phyloP scores from a whole-genome alignment of 2,888 invertebrate genomes.

The Polydesmus complanatus region DNA sequence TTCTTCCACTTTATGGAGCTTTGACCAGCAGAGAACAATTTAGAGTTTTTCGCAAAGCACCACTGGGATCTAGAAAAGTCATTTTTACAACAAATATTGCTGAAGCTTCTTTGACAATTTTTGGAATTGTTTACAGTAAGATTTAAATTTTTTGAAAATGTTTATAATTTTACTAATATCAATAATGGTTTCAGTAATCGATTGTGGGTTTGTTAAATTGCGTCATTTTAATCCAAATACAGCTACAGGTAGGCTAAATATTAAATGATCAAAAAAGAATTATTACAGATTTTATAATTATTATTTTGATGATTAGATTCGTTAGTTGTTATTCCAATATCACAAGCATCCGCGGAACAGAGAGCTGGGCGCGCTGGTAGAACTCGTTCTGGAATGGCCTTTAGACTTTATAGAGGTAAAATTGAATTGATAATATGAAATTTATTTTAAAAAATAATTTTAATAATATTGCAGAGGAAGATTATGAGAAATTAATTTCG shows the following conservation, averaged over 20 bases:
- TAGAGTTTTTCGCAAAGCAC: conserved; percentile 59
- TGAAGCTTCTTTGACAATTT: conserved; percentile 90
- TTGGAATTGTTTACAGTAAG: conserved; percentile 74
- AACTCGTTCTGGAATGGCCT: conserved; percentile 67
- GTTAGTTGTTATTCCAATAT: conserved; percentile 65
- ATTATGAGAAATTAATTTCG: conserved; percentile 51
- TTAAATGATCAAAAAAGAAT: background rate
- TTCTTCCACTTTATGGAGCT: conserved; percentile 86
- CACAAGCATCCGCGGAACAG: conserved; percentile 78
- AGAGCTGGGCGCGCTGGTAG: conserved; percentile 86
- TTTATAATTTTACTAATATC: background rate
- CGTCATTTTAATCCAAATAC: conserved; percentile 74
- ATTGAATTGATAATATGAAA: background rate
- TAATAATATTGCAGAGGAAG: conserved; percentile 46
- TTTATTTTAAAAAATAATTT: background rate
- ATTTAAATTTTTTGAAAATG: background rate
- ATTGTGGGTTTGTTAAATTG: conserved; percentile 89
- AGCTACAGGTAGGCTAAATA: conserved; percentile 40
- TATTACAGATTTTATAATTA: background rate
- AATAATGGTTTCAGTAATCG: conserved; percentile 53
- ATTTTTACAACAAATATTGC: conserved; percentile 92
- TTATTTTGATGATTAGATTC: conserved; percentile 26
- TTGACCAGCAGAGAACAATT: conserved; percentile 73
- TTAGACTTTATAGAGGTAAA: conserved; percentile 35
- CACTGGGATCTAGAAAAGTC: conserved; percentile 63